Evolutionary conservation across 2,888 invertebrate genomes (phyloP).

Genomic region (Ditula angustiorana): DNA sequence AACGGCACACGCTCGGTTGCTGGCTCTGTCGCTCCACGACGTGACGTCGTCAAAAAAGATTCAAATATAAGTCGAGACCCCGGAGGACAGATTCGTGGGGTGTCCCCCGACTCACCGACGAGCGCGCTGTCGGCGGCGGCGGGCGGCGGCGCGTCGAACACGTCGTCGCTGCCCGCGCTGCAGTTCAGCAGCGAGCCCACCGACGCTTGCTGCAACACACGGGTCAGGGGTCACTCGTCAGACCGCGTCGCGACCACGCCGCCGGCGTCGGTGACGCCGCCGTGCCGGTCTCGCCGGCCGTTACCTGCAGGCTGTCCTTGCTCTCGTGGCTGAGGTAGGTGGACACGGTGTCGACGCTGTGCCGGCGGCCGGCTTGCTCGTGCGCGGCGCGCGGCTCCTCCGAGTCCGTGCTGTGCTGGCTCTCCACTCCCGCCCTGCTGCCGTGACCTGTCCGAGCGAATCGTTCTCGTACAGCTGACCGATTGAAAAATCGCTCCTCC

Average conservation of each 20-base stretch:
- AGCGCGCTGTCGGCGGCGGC: conserved; percentile 48
- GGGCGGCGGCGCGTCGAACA: conserved; percentile 77
- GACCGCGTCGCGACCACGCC: too few species aligned
- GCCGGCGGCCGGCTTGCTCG: conserved; percentile 91
- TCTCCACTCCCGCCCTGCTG: conserved; percentile 51
- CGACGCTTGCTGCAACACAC: conserved; percentile 68
- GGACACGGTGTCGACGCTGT: conserved; percentile 95
- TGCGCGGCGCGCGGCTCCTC: conserved; percentile 77
- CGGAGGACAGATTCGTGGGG: too few species aligned
- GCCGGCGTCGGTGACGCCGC: neutral
- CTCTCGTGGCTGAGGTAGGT: conserved; percentile 95
- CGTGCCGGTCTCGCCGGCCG: neutral
- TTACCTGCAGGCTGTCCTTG: conserved; percentile 86
- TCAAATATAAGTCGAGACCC: too few species aligned
- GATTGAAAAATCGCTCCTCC: too few species aligned
- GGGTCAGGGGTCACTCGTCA: too few species aligned
- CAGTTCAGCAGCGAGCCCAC: conserved; percentile 89
- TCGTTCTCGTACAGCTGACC: too few species aligned
- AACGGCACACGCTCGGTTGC: neutral
- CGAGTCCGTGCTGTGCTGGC: conserved; percentile 82
- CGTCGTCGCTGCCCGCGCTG: conserved; percentile 90
- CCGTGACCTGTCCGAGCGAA: conserved; percentile 67
- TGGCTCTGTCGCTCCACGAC: too few species aligned
- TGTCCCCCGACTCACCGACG: conserved; percentile 46
- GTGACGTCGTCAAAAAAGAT: neutral